Conservation (phyloP, 2,888 invertebrate genomes). For the Gnatocerus cornutus region DNA sequence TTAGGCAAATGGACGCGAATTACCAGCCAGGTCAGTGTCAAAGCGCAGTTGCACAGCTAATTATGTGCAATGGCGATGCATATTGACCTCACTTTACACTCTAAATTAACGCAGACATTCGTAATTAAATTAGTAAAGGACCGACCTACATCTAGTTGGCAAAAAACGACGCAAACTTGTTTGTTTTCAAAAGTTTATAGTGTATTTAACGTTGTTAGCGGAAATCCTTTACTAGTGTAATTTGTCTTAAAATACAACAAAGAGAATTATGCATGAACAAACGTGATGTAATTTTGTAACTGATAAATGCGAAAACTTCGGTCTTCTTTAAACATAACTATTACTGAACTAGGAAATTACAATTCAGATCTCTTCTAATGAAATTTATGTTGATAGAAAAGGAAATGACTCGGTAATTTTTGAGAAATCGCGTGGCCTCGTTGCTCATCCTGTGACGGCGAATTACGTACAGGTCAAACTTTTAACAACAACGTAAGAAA, state of each 20-base stretch:
- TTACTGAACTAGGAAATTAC: not conserved
- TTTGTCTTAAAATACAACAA: conserved; percentile 2
- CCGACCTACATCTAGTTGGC: not conserved
- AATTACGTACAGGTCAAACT: too few species aligned
- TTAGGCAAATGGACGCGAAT: conserved; percentile 20
- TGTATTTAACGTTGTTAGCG: conserved; percentile 5
- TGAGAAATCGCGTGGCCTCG: conserved; percentile 3
- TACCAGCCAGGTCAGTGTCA: conserved; percentile 14
- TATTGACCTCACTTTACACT: not conserved
- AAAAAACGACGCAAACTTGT: not conserved
- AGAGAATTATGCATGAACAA: conserved; percentile 1
- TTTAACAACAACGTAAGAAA: too few species aligned
- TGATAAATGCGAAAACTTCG: not conserved
- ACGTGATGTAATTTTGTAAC: conserved; percentile 4
- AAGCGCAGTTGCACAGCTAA: conserved; percentile 16
- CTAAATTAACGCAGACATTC: not conserved
- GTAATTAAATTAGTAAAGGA: not conserved
- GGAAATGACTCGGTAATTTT: not conserved
- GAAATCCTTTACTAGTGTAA: conserved; percentile 5
- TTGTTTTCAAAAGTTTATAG: not conserved
- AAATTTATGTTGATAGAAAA: conserved; percentile 4
- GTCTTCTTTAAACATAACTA: not conserved
- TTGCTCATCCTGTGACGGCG: not conserved
- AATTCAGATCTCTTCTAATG: not conserved
- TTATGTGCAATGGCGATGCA: not conserved